phyloP scores from a whole-genome alignment of 2,113 vertebrate genomes.

The Chaenogobius annularis region DNA sequence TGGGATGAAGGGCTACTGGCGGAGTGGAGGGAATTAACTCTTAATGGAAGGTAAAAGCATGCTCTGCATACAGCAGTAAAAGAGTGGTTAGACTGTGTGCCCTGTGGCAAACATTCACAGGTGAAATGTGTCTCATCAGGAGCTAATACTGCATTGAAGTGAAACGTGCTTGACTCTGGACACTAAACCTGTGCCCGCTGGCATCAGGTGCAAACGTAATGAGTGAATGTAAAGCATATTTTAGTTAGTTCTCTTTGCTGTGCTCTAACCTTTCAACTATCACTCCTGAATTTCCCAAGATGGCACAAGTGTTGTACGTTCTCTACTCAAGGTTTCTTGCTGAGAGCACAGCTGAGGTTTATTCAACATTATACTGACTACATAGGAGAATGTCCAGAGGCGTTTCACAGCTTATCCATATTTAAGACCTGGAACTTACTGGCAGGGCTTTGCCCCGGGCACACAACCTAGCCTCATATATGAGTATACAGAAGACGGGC shows the following conservation, averaged over 20 bases:
- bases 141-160: slow-evolving; percentile 2
- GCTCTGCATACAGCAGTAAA: slow-evolving; percentile 1
- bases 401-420: slow-evolving; percentile 73
- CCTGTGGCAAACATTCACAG: background rate
- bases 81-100: background rate
- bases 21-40: slow-evolving; percentile 20
- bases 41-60: slow-evolving; percentile 30
- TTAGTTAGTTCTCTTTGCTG: slow-evolving; percentile 5
- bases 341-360: slow-evolving; percentile 43
- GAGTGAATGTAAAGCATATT: slow-evolving; percentile 15
- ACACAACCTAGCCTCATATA: slow-evolving; percentile 57
- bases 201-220: slow-evolving; percentile 9
- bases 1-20: slow-evolving; percentile 1
- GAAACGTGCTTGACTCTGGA: slow-evolving; percentile 8
- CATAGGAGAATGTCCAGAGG: slow-evolving; percentile 67
- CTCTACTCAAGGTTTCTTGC: slow-evolving; percentile 23
- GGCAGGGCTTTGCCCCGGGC: slow-evolving; percentile 64
- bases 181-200: background rate
- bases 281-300: slow-evolving; percentile 27
- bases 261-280: slow-evolving; percentile 13
- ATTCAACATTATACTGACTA: slow-evolving; percentile 57
- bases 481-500: slow-evolving; percentile 49
- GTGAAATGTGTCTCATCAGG: slow-evolving; percentile 23
- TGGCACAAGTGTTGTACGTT: slow-evolving; percentile 28
- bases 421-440: slow-evolving; percentile 67